phyloP scores from a whole-genome alignment of 2,113 vertebrate species.

The Morone saxatilis region DNA sequence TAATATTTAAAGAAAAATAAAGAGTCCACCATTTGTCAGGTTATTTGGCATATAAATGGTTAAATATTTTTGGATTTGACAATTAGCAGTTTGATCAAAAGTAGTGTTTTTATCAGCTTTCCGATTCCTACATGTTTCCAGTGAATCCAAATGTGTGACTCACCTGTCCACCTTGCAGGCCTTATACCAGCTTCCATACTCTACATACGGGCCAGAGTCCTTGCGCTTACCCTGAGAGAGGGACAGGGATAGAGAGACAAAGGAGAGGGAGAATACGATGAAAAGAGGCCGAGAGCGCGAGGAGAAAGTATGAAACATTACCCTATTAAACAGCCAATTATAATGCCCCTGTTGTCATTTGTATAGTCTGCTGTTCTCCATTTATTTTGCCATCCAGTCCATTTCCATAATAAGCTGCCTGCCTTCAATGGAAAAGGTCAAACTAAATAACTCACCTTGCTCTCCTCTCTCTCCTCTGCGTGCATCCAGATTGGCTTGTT shows the following conservation, averaged over 20 bases:
- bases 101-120: too few species aligned
- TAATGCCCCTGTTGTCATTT: constrained; percentile 1
- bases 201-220: constrained; percentile 85
- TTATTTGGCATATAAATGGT: too few species aligned
- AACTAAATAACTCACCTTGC: constrained; percentile 82
- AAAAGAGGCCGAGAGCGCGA: background rate
- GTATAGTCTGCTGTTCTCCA: background rate
- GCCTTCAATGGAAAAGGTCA: background rate
- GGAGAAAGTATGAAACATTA: background rate
- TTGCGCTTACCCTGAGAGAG: constrained; percentile 83
- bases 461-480: constrained; percentile 91
- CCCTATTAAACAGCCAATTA: background rate
- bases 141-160: constrained; percentile 31
- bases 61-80: too few species aligned
- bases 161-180: constrained; percentile 94
- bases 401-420: background rate
- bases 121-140: background rate
- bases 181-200: constrained; percentile 93
- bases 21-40: too few species aligned
- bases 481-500: constrained; percentile 97
- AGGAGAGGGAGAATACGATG: background rate
- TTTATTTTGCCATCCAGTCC: background rate
- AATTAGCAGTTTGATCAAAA: too few species aligned
- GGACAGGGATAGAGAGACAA: background rate
- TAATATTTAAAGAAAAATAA: too few species aligned